Evolutionary conservation across 2,113 vertebrate genomes (phyloP).

Genomic region (Ciconia boyciana): DNA sequence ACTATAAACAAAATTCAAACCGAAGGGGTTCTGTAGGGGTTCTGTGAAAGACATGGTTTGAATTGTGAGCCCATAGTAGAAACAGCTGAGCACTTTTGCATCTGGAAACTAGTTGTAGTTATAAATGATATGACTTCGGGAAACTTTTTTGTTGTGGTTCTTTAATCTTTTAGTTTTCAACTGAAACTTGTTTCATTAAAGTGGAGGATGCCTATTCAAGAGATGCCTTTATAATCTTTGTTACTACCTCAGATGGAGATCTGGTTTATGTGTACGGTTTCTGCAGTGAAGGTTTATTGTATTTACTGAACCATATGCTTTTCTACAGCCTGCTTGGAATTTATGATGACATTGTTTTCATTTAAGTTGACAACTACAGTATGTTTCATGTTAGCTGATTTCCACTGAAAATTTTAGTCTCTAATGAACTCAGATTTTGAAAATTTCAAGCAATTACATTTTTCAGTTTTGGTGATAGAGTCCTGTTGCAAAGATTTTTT

Average conservation of each 20-base stretch:
- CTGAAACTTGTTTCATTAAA: slow-evolving; percentile 76
- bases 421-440: slow-evolving; percentile 53
- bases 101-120: slow-evolving; percentile 49
- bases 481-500: not conserved
- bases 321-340: slow-evolving; percentile 63
- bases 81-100: slow-evolving; percentile 36
- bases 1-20: not conserved
- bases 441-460: slow-evolving; percentile 7
- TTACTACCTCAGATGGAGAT: slow-evolving; percentile 59
- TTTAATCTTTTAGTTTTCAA: slow-evolving; percentile 73
- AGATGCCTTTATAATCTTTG: slow-evolving; percentile 62
- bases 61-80: not conserved
- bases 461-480: not conserved
- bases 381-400: slow-evolving; percentile 69
- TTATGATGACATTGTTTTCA: slow-evolving; percentile 66
- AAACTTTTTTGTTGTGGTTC: slow-evolving; percentile 63
- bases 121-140: slow-evolving; percentile 8
- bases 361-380: slow-evolving; percentile 64
- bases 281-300: slow-evolving; percentile 48
- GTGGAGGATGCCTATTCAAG: slow-evolving; percentile 58
- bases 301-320: slow-evolving; percentile 64
- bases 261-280: slow-evolving; percentile 66
- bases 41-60: not conserved
- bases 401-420: slow-evolving; percentile 56
- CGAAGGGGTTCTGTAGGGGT: not conserved